Conservation (phyloP, 2,797 vertebrate species). For the Dermochelys coriacea region DNA sequence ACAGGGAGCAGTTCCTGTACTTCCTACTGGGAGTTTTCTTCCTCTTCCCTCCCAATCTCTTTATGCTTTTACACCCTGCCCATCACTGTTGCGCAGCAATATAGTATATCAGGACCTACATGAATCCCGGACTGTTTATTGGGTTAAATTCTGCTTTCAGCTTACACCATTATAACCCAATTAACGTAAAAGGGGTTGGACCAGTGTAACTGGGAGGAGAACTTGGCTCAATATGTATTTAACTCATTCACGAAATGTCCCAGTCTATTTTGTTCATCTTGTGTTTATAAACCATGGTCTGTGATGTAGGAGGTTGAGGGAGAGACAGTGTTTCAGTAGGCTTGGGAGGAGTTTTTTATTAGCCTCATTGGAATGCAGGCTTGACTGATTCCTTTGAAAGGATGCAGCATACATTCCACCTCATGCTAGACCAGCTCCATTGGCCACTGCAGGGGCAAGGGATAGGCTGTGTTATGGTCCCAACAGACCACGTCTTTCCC, state of each 20-base stretch:
- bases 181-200: neutral
- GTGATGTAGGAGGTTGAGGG: accelerated
- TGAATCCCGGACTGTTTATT: neutral
- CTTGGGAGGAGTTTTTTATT: neutral
- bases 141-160: neutral
- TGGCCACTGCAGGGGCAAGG: accelerated
- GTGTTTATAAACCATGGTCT: accelerated
- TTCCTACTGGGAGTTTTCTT: neutral
- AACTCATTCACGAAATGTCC: accelerated
- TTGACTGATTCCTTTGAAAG: neutral
- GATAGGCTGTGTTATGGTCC: neutral
- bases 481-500: neutral
- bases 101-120: neutral
- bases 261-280: neutral
- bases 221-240: neutral
- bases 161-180: too few relatives aligned
- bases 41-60: neutral
- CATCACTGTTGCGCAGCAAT: neutral
- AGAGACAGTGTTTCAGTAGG: accelerated
- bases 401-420: neutral
- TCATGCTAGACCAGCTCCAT: neutral
- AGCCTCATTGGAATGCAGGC: accelerated
- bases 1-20: neutral
- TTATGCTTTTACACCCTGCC: neutral
- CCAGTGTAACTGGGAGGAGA: neutral